Percentiles rank a stretch among this genome's conserved stretches.
Conservation (phyloP, 2,888 invertebrate species). For the Fragum sueziense region DNA sequence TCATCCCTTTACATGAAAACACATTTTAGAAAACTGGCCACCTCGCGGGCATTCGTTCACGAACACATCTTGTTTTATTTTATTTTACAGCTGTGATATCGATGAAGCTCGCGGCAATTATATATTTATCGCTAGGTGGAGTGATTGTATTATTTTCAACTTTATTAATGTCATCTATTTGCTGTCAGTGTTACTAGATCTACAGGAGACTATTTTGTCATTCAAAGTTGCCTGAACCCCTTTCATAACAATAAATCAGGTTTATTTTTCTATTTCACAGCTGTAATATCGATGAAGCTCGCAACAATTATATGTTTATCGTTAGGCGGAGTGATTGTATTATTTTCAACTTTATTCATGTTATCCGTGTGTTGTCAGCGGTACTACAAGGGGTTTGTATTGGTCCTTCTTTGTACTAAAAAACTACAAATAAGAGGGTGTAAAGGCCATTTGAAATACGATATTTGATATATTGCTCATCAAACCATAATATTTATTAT, state of each 20-base stretch:
- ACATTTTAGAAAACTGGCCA: neutral
- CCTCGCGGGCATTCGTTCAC: no score
- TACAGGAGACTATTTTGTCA: neutral
- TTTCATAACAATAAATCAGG: no score
- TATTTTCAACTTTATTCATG: neutral
- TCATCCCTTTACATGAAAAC: neutral
- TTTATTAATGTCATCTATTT: neutral
- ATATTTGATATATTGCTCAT: no score
- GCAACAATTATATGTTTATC: constrained; percentile 1
- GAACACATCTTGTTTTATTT: no score
- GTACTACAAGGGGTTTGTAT: neutral
- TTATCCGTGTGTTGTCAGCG: neutral
- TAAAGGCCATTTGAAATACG: no score
- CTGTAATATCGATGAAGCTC: constrained; percentile 11
- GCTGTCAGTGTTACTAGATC: neutral
- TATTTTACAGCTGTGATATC: neutral
- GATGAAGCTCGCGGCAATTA: neutral
- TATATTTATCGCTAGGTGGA: neutral
- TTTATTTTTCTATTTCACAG: neutral
- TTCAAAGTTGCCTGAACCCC: no score
- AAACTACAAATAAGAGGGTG: no score
- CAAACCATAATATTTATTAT: no score
- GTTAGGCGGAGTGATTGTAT: neutral
- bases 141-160: neutral
- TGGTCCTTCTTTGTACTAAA: neutral